Percentiles rank a stretch among this genome's conserved stretches.
These are phyloP conservation scores for Heliconius eleuchia DNA, from an alignment of 1,140 invertebrate species.

Conservation along the genomic window DNA sequence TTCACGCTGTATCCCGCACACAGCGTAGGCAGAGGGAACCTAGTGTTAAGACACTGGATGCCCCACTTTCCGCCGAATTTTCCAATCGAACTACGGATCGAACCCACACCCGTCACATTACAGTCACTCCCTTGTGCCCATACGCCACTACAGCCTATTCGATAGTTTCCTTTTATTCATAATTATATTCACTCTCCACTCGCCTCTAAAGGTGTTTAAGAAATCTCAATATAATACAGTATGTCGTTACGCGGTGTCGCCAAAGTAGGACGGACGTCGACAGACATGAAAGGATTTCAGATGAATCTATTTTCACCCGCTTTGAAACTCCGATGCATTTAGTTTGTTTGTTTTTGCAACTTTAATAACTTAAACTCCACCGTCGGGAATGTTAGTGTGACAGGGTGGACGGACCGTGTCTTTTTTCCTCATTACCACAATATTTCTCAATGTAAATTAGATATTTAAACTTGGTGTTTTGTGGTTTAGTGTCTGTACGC, in stretches of 20 bases:
- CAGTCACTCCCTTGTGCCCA: too few species aligned
- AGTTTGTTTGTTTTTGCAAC: slow-evolving; percentile 74
- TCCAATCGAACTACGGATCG: too few species aligned
- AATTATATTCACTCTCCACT: not conserved
- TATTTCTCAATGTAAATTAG: not conserved
- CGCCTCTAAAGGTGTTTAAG: slow-evolving; percentile 27
- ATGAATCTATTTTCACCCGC: slow-evolving; percentile 71
- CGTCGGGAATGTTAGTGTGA: not conserved
- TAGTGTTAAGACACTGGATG: too few species aligned
- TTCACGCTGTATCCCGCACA: too few species aligned
- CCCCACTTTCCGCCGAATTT: too few species aligned
- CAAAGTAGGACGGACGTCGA: slow-evolving; percentile 35
- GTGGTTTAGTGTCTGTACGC: too few species aligned
- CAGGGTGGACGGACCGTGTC: not conserved
- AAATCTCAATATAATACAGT: slow-evolving; percentile 31
- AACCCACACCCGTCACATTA: too few species aligned
- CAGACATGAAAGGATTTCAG: slow-evolving; percentile 71
- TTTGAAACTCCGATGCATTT: slow-evolving; percentile 60
- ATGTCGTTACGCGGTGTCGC: slow-evolving; percentile 44
- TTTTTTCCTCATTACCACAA: not conserved
- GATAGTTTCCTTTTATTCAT: not conserved
- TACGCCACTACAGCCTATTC: not conserved
- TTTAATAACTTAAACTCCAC: slow-evolving; percentile 48
- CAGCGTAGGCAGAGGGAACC: too few species aligned
- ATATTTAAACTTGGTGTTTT: too few species aligned